These are phyloP conservation scores for Nanorana parkeri DNA, from an alignment of 2,113 vertebrate genomes.

Conservation along the genomic window DNA sequence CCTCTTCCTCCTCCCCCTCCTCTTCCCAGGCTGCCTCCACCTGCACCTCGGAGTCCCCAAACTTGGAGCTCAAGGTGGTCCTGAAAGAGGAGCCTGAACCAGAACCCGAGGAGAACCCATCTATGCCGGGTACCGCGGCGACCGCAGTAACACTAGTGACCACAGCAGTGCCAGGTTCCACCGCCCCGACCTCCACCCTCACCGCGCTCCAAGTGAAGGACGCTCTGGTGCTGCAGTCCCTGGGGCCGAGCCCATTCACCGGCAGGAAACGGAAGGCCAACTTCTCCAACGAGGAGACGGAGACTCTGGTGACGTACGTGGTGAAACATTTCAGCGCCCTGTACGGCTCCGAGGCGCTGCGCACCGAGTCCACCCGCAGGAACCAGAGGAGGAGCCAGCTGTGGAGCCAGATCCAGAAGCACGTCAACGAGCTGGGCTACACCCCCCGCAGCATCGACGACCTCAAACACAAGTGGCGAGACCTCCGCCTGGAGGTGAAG, in stretches of 20 bases:
- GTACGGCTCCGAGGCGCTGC: constrained; percentile 71
- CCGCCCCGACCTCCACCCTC: background rate
- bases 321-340: constrained; percentile 71
- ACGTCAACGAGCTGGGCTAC: constrained; percentile 72
- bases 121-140: background rate
- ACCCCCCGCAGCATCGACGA: constrained; percentile 74
- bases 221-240: constrained; percentile 31
- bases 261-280: constrained; percentile 66
- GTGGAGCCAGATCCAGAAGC: constrained; percentile 66
- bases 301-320: constrained; percentile 72
- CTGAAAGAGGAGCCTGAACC: background rate
- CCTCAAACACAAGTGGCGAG: constrained; percentile 75
- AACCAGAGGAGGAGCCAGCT: constrained; percentile 63
- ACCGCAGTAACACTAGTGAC: background rate
- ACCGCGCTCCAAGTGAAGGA: background rate
- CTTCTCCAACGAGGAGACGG: constrained; percentile 75
- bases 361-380: constrained; percentile 69
- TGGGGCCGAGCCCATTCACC: background rate
- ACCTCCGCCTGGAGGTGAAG: constrained; percentile 69
- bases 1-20: no score
- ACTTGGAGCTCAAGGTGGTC: background rate
- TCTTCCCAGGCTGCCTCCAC: background rate
- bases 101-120: background rate
- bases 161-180: background rate
- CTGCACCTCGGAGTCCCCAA: constrained; percentile 17